Evolutionary conservation across 1,140 invertebrate genomes (phyloP), one percentile per base, ranked within the genome.

Genomic region (Aphidius ervi): DNA sequence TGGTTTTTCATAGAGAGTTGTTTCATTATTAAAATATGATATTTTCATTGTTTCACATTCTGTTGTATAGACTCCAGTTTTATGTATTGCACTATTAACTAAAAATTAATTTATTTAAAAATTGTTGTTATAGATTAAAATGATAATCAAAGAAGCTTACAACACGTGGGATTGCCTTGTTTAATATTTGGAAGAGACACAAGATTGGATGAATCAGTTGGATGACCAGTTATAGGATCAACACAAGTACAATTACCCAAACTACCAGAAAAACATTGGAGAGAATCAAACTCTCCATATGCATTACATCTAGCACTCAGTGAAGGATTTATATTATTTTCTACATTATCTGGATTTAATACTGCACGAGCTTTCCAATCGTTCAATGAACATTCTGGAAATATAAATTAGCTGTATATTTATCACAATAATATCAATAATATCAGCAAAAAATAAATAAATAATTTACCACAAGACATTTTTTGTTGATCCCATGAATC

Each of bases 161-260:
- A 86, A 62, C 85, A 86, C 7, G 71, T 61, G 49, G 84, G 68
- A 40, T 65, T 71, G 16, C 76, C 58, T 5, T 75, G 70, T 7
- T 78, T 75, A 6, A 78, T 70, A 9, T 75, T 47, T 6, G 71
- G 64, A 41, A 80, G 66, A 47, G 82, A 71, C 58, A 83, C 70
- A 5, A 80, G 65, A 1, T 52, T 62, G 1, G 67, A 59, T 5
- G 66, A 62, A 0, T 67, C 65, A 2, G 65, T 67, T 6, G 77
- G 74, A 6, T 67, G 63, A 6, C 84, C 84, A 53, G 79, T 81
- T 52, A 74, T 60, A 20, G 63, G 60, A 60, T 84, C 72, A 4
- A 85, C 81, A 62, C 85, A 86, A 61, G 82, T 74, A 68, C 84
- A 86, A 6, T 63, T 69, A n/a, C 71, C 70, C 9, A 76, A 77